Evolutionary conservation across 2,113 vertebrate species (phyloP).

Genomic region (Isurus oxyrinchus): DNA sequence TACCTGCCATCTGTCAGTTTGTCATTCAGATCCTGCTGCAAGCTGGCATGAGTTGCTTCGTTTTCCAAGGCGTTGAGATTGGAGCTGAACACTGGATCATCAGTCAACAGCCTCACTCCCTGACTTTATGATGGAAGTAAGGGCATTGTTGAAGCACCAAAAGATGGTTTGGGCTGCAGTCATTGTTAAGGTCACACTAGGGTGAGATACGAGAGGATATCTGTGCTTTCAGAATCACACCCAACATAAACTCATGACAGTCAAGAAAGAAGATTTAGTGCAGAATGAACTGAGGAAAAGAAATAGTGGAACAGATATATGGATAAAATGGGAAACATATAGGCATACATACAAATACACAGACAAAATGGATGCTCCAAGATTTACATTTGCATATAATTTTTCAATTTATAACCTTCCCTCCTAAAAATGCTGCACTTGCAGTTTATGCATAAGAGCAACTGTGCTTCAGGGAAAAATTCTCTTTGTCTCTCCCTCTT

Average conservation of each 20-base stretch:
- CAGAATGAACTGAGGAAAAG: not conserved
- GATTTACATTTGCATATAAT: not conserved
- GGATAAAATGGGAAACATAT: not conserved
- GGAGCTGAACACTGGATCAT: not conserved
- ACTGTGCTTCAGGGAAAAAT: not conserved
- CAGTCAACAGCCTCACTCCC: not conserved
- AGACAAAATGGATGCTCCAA: not conserved
- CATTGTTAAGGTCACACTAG: not conserved
- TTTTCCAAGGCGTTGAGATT: not conserved
- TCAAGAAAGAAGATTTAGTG: not conserved
- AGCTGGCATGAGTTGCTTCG: not conserved
- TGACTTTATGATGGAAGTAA: not conserved
- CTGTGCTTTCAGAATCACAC: not conserved
- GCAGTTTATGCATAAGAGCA: not conserved
- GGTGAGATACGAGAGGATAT: not conserved
- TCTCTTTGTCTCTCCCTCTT: not conserved
- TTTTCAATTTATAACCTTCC: not conserved
- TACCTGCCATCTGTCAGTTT: not conserved
- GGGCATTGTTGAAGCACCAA: not conserved
- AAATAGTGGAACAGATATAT: not conserved
- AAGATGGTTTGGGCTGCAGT: not conserved
- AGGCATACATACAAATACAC: not conserved
- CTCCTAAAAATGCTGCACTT: not conserved
- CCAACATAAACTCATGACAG: not conserved
- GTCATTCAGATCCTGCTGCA: not conserved